Base-by-base conservation (phyloP, 2,888 invertebrate species). In the Thereva unica region DNA sequence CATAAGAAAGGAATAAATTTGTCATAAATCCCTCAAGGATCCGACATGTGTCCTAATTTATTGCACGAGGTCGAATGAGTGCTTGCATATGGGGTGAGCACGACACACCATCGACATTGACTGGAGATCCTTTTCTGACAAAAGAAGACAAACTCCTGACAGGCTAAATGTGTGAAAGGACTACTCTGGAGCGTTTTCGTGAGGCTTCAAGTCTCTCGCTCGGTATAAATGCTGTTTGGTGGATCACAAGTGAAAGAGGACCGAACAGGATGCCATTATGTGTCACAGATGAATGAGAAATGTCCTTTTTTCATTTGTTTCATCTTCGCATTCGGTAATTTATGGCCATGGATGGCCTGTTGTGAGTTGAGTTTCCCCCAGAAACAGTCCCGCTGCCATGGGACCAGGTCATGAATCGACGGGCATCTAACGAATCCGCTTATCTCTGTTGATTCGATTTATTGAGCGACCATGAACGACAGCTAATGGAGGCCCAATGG, bases 21-120 rank as follows among this genome's bases (percentile, higher is more conserved):
- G 69, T 71, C 71, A 71, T 71, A 71, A 71, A 71, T 71, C 71
- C 70, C 70, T 71, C 71, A 71, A 57, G 65, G 50, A 66, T 68
- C 68, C 67, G 71, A 71, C 71, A 71, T 65, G 70, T 70, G 70
- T 71, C 71, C 68, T 63, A 63, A 71, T 70, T 71, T 71, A 69
- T 71, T 70, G 70, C 70, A 49, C 50, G 50, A 50, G 52, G 41
- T 53, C 53, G 45, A 23, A 45, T 64, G 50, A 64, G 63, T 61
- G 63, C 61, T 68, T 68, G 61, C 68, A 61, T 47, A 68, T 68
- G 68, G 65, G 66, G 65, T 68, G 68, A 61, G 54, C 1, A 23
- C 23, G 23, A 23, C 23, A 23, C 23, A 53, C 53, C 67, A 61
- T n/a, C 49, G 41, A 52, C 67, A 61, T n/a, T 41, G 41, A 52